phyloP scores from a whole-genome alignment of 2,113 vertebrate species.

The Thunnus maccoyii region DNA sequence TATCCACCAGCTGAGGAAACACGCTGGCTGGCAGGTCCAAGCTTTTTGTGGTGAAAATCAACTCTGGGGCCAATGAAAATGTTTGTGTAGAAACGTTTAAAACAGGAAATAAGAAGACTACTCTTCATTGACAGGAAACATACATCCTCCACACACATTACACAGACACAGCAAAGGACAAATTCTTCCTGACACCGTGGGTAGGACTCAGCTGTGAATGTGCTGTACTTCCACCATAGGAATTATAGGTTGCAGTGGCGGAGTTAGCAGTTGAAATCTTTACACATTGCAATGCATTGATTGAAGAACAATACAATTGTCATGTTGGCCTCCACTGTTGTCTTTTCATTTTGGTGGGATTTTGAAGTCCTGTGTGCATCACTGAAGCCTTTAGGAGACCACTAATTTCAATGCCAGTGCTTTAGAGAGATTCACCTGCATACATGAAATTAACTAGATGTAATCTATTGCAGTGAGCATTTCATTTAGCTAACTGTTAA shows the following conservation, averaged over 20 bases:
- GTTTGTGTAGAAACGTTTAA: constrained; percentile 76
- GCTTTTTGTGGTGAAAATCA: constrained; percentile 69
- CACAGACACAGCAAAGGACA: constrained; percentile 49
- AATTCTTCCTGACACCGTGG: constrained; percentile 45
- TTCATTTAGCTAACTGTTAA: no score
- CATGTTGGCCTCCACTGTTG: neutral
- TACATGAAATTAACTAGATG: no score
- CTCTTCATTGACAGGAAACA: constrained; percentile 72
- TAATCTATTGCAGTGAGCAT: no score
- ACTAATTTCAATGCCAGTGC: no score
- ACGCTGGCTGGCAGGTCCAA: constrained; percentile 60
- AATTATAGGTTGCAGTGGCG: constrained; percentile 34
- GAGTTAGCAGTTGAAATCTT: constrained; percentile 17
- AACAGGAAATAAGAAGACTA: constrained; percentile 75
- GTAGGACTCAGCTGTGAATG: neutral
- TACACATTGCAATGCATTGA: constrained; percentile 6
- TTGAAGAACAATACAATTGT: constrained; percentile 6
- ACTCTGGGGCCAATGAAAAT: constrained; percentile 79
- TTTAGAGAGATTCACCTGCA: no score
- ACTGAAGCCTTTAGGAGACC: neutral
- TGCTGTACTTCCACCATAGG: constrained; percentile 15
- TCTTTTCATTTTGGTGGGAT: neutral
- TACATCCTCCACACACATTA: constrained; percentile 66
- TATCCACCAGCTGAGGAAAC: constrained; percentile 84
- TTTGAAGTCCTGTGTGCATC: neutral